phyloP scores from a whole-genome alignment of 2,113 vertebrate species.

The Podarcis raffonei region DNA sequence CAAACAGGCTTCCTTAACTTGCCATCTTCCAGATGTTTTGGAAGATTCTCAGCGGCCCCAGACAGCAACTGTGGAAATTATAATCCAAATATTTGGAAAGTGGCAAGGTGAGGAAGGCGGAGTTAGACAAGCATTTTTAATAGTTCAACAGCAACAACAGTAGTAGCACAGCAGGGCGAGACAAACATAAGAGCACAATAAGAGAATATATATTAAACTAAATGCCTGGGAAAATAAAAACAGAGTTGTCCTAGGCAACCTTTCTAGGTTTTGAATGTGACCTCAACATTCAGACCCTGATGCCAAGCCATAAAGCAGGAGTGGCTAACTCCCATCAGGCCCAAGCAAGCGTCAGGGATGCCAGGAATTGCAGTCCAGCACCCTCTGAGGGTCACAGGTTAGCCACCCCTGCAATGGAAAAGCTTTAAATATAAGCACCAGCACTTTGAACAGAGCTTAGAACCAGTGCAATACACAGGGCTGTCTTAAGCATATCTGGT shows the following conservation, averaged over 20 bases:
- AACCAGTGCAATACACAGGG: neutral
- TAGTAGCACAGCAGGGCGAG: neutral
- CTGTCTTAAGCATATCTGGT: too few relatives aligned
- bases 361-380: too few relatives aligned
- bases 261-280: neutral
- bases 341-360: too few relatives aligned
- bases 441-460: neutral
- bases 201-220: neutral
- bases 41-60: too few relatives aligned
- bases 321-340: too few relatives aligned
- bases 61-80: too few relatives aligned
- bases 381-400: too few relatives aligned
- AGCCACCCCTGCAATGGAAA: too few relatives aligned
- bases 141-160: neutral
- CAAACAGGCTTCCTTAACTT: too few relatives aligned
- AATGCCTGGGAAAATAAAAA: neutral
- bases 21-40: too few relatives aligned
- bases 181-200: neutral
- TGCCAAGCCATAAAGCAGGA: neutral
- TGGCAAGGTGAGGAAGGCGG: too few relatives aligned
- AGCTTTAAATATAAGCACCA: neutral
- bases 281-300: neutral
- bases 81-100: too few relatives aligned
- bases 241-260: neutral
- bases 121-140: neutral